Evolutionary conservation across 1,140 invertebrate species (phyloP).

Genomic region (Orchesella cincta): DNA sequence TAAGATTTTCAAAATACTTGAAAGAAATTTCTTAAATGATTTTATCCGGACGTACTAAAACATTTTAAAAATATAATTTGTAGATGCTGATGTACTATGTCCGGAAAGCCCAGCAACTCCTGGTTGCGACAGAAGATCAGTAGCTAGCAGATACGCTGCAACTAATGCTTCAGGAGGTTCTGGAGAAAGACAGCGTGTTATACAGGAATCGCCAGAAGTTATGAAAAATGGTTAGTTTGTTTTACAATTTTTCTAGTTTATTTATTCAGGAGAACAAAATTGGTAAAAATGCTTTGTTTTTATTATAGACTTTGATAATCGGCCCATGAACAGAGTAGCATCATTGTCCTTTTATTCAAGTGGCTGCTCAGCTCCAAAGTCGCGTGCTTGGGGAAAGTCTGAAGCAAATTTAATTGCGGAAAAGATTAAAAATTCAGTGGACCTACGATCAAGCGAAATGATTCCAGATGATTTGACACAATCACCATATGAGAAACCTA

Average conservation of each 20-base stretch:
- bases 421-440: slow-evolving; percentile 36
- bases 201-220: slow-evolving; percentile 12
- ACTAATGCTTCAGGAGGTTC: not conserved
- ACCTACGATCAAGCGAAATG: slow-evolving; percentile 3
- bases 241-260: not conserved
- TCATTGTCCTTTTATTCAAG: slow-evolving; percentile 42
- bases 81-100: slow-evolving; percentile 1
- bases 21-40: not conserved
- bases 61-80: not conserved
- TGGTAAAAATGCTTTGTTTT: not conserved
- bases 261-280: not conserved
- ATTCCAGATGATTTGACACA: not conserved
- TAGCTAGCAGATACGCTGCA: not conserved
- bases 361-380: slow-evolving; percentile 18
- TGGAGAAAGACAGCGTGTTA: not conserved
- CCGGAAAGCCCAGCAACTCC: slow-evolving; percentile 14
- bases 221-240: not conserved
- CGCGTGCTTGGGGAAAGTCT: slow-evolving; percentile 39
- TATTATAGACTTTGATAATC: not conserved
- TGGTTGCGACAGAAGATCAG: not conserved
- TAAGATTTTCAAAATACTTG: not conserved
- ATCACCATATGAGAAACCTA: not conserved
- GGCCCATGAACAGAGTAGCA: not conserved
- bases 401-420: slow-evolving; percentile 43
- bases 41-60: not conserved